Evolutionary conservation across 2,113 vertebrate genomes (phyloP).

Genomic region (Rattus norvegicus): GRCr8 NC_086022.1:137579501-137580000

Average conservation of each 20-base stretch:
- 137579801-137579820: background rate
- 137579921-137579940: too few species aligned
- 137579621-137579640: background rate
- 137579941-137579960: too few species aligned
- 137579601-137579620: background rate
- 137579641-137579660: background rate
- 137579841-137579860: background rate
- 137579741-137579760: background rate
- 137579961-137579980: too few species aligned
- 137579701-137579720: background rate
- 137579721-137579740: background rate
- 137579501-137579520: too few species aligned
- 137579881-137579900: background rate
- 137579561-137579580: background rate
- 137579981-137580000: too few species aligned
- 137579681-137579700: background rate
- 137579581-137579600: background rate
- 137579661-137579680: background rate
- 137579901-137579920: background rate
- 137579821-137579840: background rate
- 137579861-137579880: background rate
- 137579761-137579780: background rate
- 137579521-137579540: background rate
- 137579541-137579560: background rate
- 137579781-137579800: background rate